Conservation (phyloP, 2,888 invertebrate genomes). For the Rhorus exstirpatorius region DNA sequence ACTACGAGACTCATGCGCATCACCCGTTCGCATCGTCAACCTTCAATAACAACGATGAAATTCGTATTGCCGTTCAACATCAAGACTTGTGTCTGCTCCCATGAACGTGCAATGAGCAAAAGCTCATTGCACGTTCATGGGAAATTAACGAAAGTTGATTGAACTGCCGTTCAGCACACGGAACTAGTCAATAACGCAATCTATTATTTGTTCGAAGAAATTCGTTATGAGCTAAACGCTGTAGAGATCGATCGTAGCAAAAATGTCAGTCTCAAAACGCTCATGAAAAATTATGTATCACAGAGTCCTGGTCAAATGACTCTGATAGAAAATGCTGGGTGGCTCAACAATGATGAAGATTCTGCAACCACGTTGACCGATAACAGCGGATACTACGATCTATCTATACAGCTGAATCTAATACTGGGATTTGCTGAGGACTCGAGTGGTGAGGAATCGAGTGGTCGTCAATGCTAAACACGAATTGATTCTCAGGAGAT, state of each 20-base stretch:
- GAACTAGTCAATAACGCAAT: slow-evolving; percentile 61
- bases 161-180: neutral
- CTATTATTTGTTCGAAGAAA: slow-evolving; percentile 79
- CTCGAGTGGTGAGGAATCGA: slow-evolving; percentile 36
- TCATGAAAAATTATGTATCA: slow-evolving; percentile 81
- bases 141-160: slow-evolving; percentile 12
- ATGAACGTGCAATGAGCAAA: no score
- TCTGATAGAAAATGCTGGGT: slow-evolving; percentile 62
- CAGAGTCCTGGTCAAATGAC: slow-evolving; percentile 62
- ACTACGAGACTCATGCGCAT: slow-evolving; percentile 2
- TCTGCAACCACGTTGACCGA: slow-evolving; percentile 40
- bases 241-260: slow-evolving; percentile 79
- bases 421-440: slow-evolving; percentile 77
- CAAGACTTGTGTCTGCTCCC: slow-evolving; percentile 61
- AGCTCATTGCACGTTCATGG: slow-evolving; percentile 56
- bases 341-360: slow-evolving; percentile 43
- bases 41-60: slow-evolving; percentile 64
- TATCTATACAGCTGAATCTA: slow-evolving; percentile 79
- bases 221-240: slow-evolving; percentile 81
- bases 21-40: slow-evolving; percentile 18
- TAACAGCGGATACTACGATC: slow-evolving; percentile 75
- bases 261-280: slow-evolving; percentile 79
- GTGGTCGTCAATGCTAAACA: slow-evolving; percentile 68
- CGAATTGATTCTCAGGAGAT: slow-evolving; percentile 75
- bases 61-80: slow-evolving; percentile 63